Evolutionary conservation across 1,140 invertebrate species (phyloP).

Genomic region (Magallana gigas): DNA sequence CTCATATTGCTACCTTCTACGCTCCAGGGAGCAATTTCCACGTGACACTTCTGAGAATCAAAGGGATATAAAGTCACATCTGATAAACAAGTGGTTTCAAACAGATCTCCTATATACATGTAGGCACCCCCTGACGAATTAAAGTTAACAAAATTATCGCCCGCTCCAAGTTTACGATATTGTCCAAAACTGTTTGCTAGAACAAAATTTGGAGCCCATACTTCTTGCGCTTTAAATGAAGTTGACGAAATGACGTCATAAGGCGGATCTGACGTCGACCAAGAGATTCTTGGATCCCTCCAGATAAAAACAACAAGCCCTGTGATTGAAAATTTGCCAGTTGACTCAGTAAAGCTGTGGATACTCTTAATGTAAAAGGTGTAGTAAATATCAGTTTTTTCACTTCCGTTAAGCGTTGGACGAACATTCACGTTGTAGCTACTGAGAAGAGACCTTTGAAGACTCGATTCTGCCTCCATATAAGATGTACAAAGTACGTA

Average conservation of each 20-base stretch:
- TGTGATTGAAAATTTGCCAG: neutral
- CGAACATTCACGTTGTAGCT: neutral
- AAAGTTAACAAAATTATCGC: neutral
- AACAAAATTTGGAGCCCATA: neutral
- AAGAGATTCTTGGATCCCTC: neutral
- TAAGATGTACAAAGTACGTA: neutral
- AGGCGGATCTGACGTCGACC: neutral
- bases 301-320: neutral
- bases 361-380: neutral
- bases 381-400: neutral
- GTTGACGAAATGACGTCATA: neutral
- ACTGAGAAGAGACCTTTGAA: neutral
- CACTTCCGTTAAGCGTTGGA: neutral
- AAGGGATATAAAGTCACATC: neutral
- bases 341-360: neutral
- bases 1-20: neutral
- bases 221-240: neutral
- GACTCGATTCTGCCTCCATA: neutral
- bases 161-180: neutral
- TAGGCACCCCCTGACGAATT: neutral
- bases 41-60: too few relatives aligned
- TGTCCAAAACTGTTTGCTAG: neutral
- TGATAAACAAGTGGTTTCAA: neutral
- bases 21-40: too few relatives aligned
- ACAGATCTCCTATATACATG: neutral